Percentiles rank a stretch among this genome's conserved stretches.
phyloP scores from a whole-genome alignment of 37 sponge, comb jelly and placozoan species.

The Ephydatia muelleri region DNA sequence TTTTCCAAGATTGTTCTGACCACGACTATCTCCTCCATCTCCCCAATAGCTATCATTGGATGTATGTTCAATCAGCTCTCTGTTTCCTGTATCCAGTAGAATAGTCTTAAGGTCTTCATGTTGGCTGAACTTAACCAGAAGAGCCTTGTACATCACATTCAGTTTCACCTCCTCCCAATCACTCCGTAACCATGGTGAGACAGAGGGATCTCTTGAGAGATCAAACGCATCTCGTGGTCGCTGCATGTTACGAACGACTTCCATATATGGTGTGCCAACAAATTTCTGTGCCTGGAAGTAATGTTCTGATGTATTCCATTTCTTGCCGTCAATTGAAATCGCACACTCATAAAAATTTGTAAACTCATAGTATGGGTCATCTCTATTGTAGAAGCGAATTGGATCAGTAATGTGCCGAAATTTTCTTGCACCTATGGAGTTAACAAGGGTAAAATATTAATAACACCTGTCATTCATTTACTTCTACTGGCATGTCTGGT shows the following conservation, averaged over 20 bases:
- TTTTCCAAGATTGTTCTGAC: too few species aligned
- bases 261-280: too few species aligned
- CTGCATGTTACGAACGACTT: neutral
- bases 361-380: constrained; percentile 60
- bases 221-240: constrained; percentile 48
- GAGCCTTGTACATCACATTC: constrained; percentile 51
- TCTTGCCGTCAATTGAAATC: constrained; percentile 19
- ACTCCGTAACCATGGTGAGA: constrained; percentile 34
- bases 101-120: too few species aligned
- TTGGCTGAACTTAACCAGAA: constrained; percentile 53
- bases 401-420: too few species aligned
- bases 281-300: constrained; percentile 71
- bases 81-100: too few species aligned
- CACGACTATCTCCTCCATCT: too few species aligned
- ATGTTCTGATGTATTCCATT: constrained; percentile 54
- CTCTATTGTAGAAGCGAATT: constrained; percentile 48
- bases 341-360: constrained; percentile 45
- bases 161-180: constrained; percentile 54
- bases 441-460: too few species aligned
- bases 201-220: constrained; percentile 32
- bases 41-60: too few species aligned
- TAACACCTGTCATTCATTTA: too few species aligned
- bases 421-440: too few species aligned
- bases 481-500: too few species aligned
- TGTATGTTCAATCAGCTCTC: too few species aligned